Evolutionary conservation across 2,797 vertebrate genomes (phyloP), one percentile per base, ranked within the genome.

Genomic region (Morus bassanus): DNA sequence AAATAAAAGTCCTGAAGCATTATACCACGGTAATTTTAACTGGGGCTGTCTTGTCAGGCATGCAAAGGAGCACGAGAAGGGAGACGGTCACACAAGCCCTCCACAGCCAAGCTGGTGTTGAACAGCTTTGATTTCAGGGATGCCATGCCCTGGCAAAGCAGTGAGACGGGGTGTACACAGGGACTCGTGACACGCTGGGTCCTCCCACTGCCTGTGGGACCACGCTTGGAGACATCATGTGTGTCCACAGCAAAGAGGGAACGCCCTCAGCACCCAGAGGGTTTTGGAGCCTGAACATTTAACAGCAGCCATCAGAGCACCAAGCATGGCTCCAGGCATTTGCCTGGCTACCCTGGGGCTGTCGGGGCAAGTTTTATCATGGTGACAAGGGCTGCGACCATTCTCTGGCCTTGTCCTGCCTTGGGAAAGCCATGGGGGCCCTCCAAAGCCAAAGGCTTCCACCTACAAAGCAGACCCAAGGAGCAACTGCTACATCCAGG

Each of bases 321-420:
- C 17, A 51, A 78, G 22, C 10, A 3, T 11, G 9, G 46, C 35
- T 82, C 28, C 64, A 50, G 18, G 31, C 5, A 1, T 45, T 70
- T 60, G 18, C 23, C 35, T 83, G 46, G 9, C 79, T 60, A 77
- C 53, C 56, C 54, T 3, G 59, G 48, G 70, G 59, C 81, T 86
- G 21, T 88, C 79, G 10, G 83, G 82, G 88, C 80, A 92, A 82
- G 87, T 85, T 91, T 91, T 75, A 81, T 67, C 63, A 28, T 22
- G 30, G 45, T 91, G 79, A 89, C 68, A 89, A 85, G 92, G 76
- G 82, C 61, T 77, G 77, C 14, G 46, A 61, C 92, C 78, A 70
- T 87, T 59, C 68, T 54, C 50, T 83, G 57, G 84, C 81, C 90
- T 94, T 72, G 35, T 18, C 60, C 63, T 64, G 45, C 88, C 80